Conservation (phyloP, 2,888 invertebrate genomes). For the Conistra vaccinii region DNA sequence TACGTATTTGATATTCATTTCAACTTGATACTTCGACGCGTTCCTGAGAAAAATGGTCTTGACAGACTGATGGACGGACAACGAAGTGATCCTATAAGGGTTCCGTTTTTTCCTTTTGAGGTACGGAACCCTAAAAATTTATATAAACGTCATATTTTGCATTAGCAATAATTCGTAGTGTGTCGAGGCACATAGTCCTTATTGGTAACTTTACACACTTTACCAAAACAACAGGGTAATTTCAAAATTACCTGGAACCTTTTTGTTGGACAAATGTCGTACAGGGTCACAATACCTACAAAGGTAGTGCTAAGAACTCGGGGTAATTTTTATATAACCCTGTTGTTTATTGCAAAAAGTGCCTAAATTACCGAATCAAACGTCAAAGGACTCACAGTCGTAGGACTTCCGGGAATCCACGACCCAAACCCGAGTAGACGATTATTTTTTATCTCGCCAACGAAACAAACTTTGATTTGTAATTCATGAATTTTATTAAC, state of each 20-base stretch:
- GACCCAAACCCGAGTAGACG: not conserved
- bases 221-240: too few relatives aligned
- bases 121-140: too few relatives aligned
- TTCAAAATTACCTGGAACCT: not conserved
- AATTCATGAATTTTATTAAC: constrained; percentile 84
- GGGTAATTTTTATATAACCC: not conserved
- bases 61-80: too few relatives aligned
- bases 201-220: too few relatives aligned
- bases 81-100: too few relatives aligned
- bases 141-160: too few relatives aligned
- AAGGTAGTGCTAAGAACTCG: not conserved
- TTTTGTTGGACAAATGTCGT: not conserved
- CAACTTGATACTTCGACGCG: too few relatives aligned
- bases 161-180: too few relatives aligned
- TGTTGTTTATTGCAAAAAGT: not conserved
- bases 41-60: too few relatives aligned
- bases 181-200: too few relatives aligned
- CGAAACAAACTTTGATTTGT: constrained; percentile 79
- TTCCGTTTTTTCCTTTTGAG: too few relatives aligned
- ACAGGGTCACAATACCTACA: not conserved
- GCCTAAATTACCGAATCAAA: not conserved
- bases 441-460: constrained; percentile 41
- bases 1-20: too few relatives aligned
- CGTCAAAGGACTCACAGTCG: not conserved
- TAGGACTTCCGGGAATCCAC: not conserved